A percentile compares a stretch with the other conserved stretches of the same genome.
Evolutionary conservation across 2,888 invertebrate species (phyloP).

Genomic region (Lithophane socia): DNA sequence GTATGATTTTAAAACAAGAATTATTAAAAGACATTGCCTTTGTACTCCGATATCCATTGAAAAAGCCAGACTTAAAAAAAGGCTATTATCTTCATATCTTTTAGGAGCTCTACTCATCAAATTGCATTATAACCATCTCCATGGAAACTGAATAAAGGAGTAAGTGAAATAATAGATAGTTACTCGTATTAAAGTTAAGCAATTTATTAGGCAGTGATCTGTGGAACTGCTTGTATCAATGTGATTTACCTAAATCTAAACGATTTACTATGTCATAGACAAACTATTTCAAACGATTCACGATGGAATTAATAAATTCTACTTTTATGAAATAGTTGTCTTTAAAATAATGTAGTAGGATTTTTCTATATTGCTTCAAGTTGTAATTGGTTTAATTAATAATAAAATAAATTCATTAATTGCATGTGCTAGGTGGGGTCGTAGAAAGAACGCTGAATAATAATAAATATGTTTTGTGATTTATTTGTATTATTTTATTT

Average conservation of each 20-base stretch:
- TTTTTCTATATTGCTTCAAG: too few relatives aligned
- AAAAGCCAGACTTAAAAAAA: not conserved
- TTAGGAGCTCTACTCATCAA: not conserved
- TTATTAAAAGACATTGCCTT: not conserved
- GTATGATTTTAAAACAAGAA: not conserved
- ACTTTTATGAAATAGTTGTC: conserved; percentile 50
- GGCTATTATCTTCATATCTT: not conserved
- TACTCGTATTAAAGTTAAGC: conserved; percentile 73
- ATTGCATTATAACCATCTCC: not conserved
- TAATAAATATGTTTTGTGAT: not conserved
- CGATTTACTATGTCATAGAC: conserved; percentile 82
- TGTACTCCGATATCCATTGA: not conserved
- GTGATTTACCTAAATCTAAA: conserved; percentile 76
- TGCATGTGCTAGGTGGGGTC: not conserved
- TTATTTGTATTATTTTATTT: not conserved
- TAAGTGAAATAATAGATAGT: conserved; percentile 22
- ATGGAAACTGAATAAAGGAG: conserved; percentile 19
- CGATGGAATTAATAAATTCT: conserved; percentile 42
- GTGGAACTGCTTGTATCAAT: conserved; percentile 73
- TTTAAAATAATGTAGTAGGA: not conserved
- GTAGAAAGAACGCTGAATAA: not conserved
- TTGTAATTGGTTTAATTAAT: conserved; percentile 9
- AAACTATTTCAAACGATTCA: conserved; percentile 67
- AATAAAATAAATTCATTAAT: not conserved
- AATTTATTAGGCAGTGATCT: conserved; percentile 78